These are phyloP conservation scores for Psylliodes chrysocephalus DNA, from an alignment of 2,888 invertebrate genomes.

Conservation along the genomic window DNA sequence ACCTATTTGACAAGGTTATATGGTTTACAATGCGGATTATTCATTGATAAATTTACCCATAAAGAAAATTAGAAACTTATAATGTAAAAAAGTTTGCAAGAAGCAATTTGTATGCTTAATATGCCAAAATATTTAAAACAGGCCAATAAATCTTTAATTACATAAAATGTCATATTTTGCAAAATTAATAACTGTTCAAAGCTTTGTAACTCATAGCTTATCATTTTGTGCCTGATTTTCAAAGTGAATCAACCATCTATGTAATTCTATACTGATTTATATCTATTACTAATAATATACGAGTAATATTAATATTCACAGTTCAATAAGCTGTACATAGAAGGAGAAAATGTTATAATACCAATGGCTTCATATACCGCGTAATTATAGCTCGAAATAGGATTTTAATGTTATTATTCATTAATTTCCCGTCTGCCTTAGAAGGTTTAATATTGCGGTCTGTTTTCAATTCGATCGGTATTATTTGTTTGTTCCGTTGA, in stretches of 20 bases:
- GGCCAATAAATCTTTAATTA: too few species aligned
- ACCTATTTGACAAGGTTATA: too few species aligned
- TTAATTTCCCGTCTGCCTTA: conserved; percentile 27
- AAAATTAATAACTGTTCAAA: background rate
- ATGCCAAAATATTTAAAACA: too few species aligned
- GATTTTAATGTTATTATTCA: conserved; percentile 34
- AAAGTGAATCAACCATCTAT: too few species aligned
- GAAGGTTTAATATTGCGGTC: conserved; percentile 33
- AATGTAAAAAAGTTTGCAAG: too few species aligned
- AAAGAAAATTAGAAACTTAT: too few species aligned
- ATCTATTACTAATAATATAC: background rate
- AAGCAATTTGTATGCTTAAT: too few species aligned
- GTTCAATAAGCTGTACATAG: background rate
- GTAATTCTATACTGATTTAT: too few species aligned
- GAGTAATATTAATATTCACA: background rate
- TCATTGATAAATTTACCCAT: too few species aligned
- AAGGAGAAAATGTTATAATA: background rate
- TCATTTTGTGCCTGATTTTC: background rate
- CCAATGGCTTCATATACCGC: background rate
- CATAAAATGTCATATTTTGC: background rate
- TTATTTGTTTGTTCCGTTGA: conserved; percentile 29
- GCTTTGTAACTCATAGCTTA: background rate
- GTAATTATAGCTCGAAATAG: conserved; percentile 25
- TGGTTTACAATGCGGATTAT: too few species aligned
- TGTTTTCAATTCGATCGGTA: conserved; percentile 25